Evolutionary conservation across 2,113 vertebrate species (phyloP), one percentile per base, ranked within the genome.

Genomic region (Microcebus jonahi): DNA sequence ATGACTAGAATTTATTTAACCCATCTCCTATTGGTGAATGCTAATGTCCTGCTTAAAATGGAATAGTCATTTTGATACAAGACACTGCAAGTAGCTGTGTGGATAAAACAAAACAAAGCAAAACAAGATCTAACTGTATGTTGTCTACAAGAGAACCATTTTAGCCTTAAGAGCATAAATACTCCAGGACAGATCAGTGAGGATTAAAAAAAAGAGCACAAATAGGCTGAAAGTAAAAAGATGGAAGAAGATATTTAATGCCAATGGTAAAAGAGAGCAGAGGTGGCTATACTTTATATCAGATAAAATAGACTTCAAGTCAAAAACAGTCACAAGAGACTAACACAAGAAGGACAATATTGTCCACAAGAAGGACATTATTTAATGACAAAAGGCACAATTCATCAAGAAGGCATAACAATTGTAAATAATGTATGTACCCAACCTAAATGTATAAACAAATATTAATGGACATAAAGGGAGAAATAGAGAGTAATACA

Each of bases 1-100:
- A 83, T 95, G 65, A 88, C 57, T 90, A 36, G 95, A 95, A 95
- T 95, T 92, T 94, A 95, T 93, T 96, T 97, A 92, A 82, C 53
- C 67, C 50, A 65, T 94, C 92, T 94, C 86, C 67, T 88, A 65
- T 63, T 92, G 96, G 97, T 94, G 61, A 73, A 89, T 79, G 77
- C 76, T 96, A 92, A 96, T 94, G 77, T 96, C 17, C 76, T n/a
- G 94, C 48, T 95, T 93, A 94, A 94, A 93, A 67, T 77, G 82
- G 68, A 91, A 83, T 57, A 82, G 89, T 67, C 77, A 53, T 96
- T 90, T 92, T 61, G 57, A 95, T 50, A 82, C 20, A 87, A 29
- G 81, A 34, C 34, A 57, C 61, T 61, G 65, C 96, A 92, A 96
- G 25, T 73, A 39, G 39, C 39, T 8, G 12, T 14, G 39, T 45